Percentiles rank a stretch among this genome's conserved stretches.
phyloP scores from a whole-genome alignment of 2,113 vertebrate species.

The Peucedramus taeniatus region DNA sequence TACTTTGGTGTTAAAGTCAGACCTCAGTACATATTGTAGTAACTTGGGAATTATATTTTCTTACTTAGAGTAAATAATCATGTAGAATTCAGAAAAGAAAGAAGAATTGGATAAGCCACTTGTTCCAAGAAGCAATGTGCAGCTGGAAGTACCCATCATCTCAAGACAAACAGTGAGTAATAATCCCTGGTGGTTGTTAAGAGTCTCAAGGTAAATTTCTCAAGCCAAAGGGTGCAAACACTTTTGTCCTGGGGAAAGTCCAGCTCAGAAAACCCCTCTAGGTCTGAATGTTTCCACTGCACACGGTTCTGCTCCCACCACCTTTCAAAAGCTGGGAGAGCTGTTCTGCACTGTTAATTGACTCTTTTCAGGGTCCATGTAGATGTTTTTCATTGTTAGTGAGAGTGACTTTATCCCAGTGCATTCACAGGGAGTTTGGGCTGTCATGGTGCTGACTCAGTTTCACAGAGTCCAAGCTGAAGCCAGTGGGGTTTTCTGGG shows the following conservation, averaged over 20 bases:
- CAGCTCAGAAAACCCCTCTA: neutral
- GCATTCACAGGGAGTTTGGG: neutral
- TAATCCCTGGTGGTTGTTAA: neutral
- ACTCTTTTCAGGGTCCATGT: neutral
- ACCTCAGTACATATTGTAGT: neutral
- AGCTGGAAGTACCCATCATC: neutral
- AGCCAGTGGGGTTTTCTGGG: neutral
- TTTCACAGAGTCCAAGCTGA: neutral
- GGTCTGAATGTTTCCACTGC: neutral
- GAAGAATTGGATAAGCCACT: neutral
- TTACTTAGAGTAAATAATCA: neutral
- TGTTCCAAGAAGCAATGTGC: neutral
- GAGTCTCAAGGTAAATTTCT: neutral
- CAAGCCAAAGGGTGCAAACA: neutral
- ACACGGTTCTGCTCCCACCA: rapidly evolving
- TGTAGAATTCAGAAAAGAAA: neutral
- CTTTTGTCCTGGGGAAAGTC: neutral
- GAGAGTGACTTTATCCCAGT: neutral
- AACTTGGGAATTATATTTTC: neutral
- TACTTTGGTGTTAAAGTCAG: neutral
- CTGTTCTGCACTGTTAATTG: neutral
- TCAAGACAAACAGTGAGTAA: neutral
- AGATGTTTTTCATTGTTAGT: neutral
- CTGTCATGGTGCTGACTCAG: neutral
- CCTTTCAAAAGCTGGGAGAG: neutral